phyloP scores from a whole-genome alignment of 2,113 vertebrate genomes.

The Megaceryle torquata region DNA sequence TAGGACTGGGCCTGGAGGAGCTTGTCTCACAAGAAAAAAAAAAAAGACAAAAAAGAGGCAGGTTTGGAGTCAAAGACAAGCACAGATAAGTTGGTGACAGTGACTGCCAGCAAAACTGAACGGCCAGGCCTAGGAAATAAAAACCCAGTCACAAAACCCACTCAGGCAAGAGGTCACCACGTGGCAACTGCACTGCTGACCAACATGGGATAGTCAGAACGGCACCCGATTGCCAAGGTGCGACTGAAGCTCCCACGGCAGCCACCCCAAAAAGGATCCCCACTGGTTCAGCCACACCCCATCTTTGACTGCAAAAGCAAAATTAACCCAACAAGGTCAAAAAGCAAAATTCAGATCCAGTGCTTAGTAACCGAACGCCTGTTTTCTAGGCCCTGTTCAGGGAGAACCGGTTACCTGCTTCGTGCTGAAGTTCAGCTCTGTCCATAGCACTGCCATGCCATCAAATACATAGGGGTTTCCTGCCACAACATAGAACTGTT shows the following conservation, averaged over 20 bases:
- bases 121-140: neutral
- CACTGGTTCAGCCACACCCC: neutral
- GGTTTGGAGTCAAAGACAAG: neutral
- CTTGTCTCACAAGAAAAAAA: neutral
- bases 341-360: neutral
- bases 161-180: rapidly evolving
- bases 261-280: neutral
- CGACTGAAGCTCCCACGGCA: neutral
- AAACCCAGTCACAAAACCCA: neutral
- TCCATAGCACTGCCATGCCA: neutral
- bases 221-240: neutral
- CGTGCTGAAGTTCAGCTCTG: conserved; percentile 11
- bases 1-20: neutral
- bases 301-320: neutral
- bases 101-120: neutral
- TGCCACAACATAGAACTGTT: conserved; percentile 75
- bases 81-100: neutral
- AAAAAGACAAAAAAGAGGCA: neutral
- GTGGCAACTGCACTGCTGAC: neutral
- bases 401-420: conserved; percentile 69
- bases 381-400: too few species aligned
- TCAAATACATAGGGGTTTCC: conserved; percentile 64
- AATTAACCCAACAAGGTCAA: neutral
- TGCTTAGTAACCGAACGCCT: neutral
- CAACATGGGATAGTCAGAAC: neutral